Evolutionary conservation across 2,113 vertebrate genomes (phyloP), one percentile per base, ranked within the genome.

Genomic region (Tichodroma muraria): DNA sequence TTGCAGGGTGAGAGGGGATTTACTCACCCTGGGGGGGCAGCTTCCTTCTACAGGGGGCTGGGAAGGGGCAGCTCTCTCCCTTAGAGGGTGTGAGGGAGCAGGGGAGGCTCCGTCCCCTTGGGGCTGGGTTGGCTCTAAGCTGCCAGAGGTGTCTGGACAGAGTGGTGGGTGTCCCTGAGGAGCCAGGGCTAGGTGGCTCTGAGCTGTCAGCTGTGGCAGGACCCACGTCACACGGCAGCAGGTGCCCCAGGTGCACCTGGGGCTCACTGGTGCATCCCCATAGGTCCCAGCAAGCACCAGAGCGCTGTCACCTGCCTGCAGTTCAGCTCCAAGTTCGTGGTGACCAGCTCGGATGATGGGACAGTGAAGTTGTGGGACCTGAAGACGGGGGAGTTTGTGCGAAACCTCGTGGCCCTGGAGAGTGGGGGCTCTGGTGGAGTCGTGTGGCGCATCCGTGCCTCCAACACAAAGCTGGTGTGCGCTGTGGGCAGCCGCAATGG

Each of bases 311-410:
- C 97, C 23, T 97, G 97, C 93, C 96, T 97, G 7, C 97, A 97
- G 96, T 97, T 97, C 93, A 97, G 96, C 80, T 97, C 96, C 83
- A 97, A 97, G 84, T 97, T 97, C 1, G 97, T 97, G 64, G 97
- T 97, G 65, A 97, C 97, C 49, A 97, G 97, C 77, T 97, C 96
- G 0, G 97, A 97, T 0, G 97, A 97, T 0, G 97, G 97, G 2
- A 97, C 97, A 0, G 97, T 97, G 42, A 97, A 97, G 82, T 13
- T 97, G 14, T 97, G 97, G 97, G 97, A 97, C 84, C 94, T 97
- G 15, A 95, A 93, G 85, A 97, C 96, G 0, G 97, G 97, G 7
- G 97, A 97, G 38, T 97, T 97, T 11, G 94, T 97, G 78, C 96
- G 97, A 10, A 97, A 97, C 84, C 83, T 97, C 2, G 97, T 97